A percentile compares a stretch with the other conserved stretches of the same genome.
Conservation (phyloP, 2,113 vertebrate genomes). For the Dinomys branickii region DNA sequence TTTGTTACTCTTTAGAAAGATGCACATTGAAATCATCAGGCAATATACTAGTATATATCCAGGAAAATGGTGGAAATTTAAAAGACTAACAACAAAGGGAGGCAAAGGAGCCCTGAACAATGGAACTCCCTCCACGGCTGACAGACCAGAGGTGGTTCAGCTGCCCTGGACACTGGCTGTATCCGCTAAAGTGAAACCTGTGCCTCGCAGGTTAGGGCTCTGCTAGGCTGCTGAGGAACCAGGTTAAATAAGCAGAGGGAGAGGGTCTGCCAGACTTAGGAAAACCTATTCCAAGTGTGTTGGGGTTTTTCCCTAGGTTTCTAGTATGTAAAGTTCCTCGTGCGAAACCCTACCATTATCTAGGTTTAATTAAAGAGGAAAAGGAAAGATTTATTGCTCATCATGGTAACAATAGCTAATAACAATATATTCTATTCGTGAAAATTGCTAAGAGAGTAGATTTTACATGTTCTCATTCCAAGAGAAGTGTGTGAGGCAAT, state of each 20-base stretch:
- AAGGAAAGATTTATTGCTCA: not conserved
- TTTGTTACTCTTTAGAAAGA: not conserved
- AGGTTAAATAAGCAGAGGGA: constrained; percentile 18
- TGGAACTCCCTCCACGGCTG: not conserved
- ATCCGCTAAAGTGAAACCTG: not conserved
- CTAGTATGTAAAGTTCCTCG: not conserved
- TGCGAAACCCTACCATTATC: not conserved
- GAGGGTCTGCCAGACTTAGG: not conserved
- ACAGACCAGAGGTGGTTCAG: not conserved
- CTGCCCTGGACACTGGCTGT: not conserved
- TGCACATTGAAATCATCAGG: not conserved
- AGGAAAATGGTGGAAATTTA: not conserved
- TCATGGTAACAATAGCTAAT: not conserved
- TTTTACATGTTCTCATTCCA: not conserved
- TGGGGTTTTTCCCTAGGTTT: not conserved
- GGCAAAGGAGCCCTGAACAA: not conserved
- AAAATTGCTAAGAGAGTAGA: not conserved
- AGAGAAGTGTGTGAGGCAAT: not conserved
- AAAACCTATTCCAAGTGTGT: not conserved
- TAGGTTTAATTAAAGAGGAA: constrained; percentile 8
- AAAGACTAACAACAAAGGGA: not conserved
- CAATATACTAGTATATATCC: not conserved
- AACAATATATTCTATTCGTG: not conserved
- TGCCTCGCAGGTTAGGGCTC: not conserved
- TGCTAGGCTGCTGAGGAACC: not conserved